Evolutionary conservation across 1,140 invertebrate species (phyloP), one percentile per base, ranked within the genome.

Genomic region (Calycopis cecrops): DNA sequence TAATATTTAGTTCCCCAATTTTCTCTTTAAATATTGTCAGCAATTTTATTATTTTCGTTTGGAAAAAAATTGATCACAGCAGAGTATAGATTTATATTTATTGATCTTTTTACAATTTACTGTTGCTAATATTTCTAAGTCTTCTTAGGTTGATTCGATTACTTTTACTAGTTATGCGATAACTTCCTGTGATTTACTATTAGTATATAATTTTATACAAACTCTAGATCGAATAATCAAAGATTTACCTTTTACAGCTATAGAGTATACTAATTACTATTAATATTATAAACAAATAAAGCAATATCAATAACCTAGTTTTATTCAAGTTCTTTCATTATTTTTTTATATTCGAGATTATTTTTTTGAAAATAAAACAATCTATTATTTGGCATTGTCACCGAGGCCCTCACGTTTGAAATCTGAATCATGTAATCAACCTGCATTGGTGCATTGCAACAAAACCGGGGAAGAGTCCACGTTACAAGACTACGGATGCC

Each of bases 171-270:
- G 73, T 72, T 55, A 61, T 51, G 52, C 62, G 58, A 62, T 64
- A 52, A 33, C 56, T 60, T 84, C 78, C 79, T 81, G 79, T 86
- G 83, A 86, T 86, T 79, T 77, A 79, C 73, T 82, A 79, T 80
- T 74, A 70, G 73, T 75, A 78, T 72, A 62, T 69, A 65, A 80
- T 81, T 86, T 85, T 83, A 76, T 82, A 83, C 74, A 71, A 76
- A 68, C 74, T 75, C 63, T 78, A 85, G 74, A 73, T 85, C 76
- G 79, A 81, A 71, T 61, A 59, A 72, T 60, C 70, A 59, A 76
- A 76, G 69, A 75, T 81, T 73, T 62, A 81, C 69, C 77, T 75
- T 63, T 71, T 63, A 65, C 71, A 74, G 74, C 76, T 80, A 76
- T 85, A 77, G 79, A 70, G 40, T 52, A 56, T 47, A 37, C 50